phyloP scores from a whole-genome alignment of 2,888 invertebrate species.

The Linyphia triangularis region DNA sequence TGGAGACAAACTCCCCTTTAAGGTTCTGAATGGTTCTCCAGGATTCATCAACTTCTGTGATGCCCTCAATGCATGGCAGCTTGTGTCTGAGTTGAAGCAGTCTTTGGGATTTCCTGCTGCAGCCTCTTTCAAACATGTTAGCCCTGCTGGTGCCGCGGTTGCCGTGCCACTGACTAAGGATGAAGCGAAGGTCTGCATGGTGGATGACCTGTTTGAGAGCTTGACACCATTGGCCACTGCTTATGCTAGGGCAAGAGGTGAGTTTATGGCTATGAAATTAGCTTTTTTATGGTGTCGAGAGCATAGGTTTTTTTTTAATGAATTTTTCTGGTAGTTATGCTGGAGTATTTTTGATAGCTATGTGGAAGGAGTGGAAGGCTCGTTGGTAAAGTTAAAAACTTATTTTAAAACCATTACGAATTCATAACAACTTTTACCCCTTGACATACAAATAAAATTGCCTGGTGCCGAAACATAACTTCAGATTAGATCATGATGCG shows the following conservation, averaged over 20 bases:
- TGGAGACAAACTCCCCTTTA: conserved; percentile 88
- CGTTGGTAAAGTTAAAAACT: too few relatives aligned
- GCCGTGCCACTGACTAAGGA: conserved; percentile 87
- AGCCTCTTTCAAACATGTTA: conserved; percentile 98
- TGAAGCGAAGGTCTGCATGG: conserved; percentile 94
- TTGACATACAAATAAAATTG: too few relatives aligned
- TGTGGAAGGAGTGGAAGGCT: too few relatives aligned
- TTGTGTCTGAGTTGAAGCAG: conserved; percentile 91
- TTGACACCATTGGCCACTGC: conserved; percentile 92
- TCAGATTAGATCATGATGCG: too few relatives aligned
- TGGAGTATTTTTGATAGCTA: background rate
- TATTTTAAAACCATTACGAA: too few relatives aligned
- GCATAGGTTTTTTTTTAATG: background rate
- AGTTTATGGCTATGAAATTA: background rate
- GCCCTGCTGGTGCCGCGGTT: conserved; percentile 97
- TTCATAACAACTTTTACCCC: too few relatives aligned
- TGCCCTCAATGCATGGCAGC: conserved; percentile 97
- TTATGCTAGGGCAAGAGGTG: conserved; percentile 94
- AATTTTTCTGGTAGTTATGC: background rate
- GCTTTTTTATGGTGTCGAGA: background rate
- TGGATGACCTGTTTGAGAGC: conserved; percentile 87
- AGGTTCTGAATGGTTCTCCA: conserved; percentile 90
- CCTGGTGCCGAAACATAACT: too few relatives aligned
- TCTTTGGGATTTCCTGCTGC: conserved; percentile 93
- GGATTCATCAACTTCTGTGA: conserved; percentile 99